These are phyloP conservation scores for Luehdorfia chinensis DNA, from an alignment of 1,140 invertebrate genomes.

Conservation along the genomic window DNA sequence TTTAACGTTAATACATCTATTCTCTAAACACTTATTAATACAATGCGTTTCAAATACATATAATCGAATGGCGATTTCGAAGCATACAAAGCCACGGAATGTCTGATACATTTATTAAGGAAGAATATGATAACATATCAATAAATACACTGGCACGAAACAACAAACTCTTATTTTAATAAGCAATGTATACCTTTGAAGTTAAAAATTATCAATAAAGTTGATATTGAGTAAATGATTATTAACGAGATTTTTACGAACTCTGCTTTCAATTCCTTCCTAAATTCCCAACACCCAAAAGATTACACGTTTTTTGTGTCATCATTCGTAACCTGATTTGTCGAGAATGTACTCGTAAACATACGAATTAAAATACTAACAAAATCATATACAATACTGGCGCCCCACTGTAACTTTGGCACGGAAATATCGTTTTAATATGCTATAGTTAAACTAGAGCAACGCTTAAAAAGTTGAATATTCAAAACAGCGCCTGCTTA, in stretches of 20 bases:
- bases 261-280: too few species aligned
- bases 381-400: too few species aligned
- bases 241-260: too few species aligned
- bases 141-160: constrained; percentile 12
- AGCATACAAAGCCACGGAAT: constrained; percentile 50
- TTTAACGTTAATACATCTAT: constrained; percentile 10
- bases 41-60: constrained; percentile 27
- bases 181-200: too few species aligned
- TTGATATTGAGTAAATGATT: too few species aligned
- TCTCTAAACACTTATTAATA: constrained; percentile 36
- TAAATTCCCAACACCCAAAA: too few species aligned
- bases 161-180: constrained; percentile 11
- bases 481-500: too few species aligned
- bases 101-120: constrained; percentile 30
- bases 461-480: not conserved
- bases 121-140: constrained; percentile 22
- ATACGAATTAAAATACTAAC: too few species aligned
- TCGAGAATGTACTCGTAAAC: too few species aligned
- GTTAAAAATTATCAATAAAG: too few species aligned
- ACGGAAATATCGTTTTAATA: constrained; percentile 36
- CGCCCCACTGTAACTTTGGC: constrained; percentile 41
- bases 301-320: too few species aligned
- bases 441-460: constrained; percentile 17
- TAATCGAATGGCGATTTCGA: constrained; percentile 34
- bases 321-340: too few species aligned